Conservation (phyloP, 2,113 vertebrate genomes). For the Oryzias curvinotus region DNA sequence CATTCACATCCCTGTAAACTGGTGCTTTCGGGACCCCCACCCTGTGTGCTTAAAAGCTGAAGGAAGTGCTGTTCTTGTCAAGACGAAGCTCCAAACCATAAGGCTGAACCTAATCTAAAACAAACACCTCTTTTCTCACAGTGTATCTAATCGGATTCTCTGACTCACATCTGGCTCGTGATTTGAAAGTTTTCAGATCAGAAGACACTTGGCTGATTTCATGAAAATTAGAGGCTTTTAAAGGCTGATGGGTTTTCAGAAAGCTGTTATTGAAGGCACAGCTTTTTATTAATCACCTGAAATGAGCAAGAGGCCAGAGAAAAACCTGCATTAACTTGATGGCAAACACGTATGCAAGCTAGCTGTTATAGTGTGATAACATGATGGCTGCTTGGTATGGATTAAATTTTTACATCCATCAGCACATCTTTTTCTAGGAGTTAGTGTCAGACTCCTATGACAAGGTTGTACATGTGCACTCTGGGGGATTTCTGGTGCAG, state of each 20-base stretch:
- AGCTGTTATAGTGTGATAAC: slow-evolving; percentile 43
- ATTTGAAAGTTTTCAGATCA: slow-evolving; percentile 14
- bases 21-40: neutral
- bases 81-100: slow-evolving; percentile 41
- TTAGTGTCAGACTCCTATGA: slow-evolving; percentile 47
- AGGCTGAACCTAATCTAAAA: slow-evolving; percentile 25
- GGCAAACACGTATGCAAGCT: slow-evolving; percentile 19
- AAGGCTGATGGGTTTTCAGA: slow-evolving; percentile 17
- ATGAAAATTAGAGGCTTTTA: slow-evolving; percentile 37
- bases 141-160: slow-evolving; percentile 15
- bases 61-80: slow-evolving; percentile 18
- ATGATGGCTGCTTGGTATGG: slow-evolving; percentile 32
- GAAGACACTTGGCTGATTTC: slow-evolving; percentile 17
- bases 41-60: neutral
- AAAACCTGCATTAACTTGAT: slow-evolving; percentile 36
- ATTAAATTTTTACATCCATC: slow-evolving; percentile 46
- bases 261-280: slow-evolving; percentile 33
- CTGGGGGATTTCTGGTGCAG: slow-evolving; percentile 14
- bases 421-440: slow-evolving; percentile 10
- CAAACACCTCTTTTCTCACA: slow-evolving; percentile 12
- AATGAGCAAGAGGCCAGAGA: slow-evolving; percentile 19
- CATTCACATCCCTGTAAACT: slow-evolving; percentile 1
- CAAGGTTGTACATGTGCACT: slow-evolving; percentile 27
- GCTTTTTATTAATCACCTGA: slow-evolving; percentile 40
- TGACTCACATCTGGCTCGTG: slow-evolving; percentile 47